Conservation (phyloP, 1,140 invertebrate genomes). For the Sarcophaga bullata region DNA sequence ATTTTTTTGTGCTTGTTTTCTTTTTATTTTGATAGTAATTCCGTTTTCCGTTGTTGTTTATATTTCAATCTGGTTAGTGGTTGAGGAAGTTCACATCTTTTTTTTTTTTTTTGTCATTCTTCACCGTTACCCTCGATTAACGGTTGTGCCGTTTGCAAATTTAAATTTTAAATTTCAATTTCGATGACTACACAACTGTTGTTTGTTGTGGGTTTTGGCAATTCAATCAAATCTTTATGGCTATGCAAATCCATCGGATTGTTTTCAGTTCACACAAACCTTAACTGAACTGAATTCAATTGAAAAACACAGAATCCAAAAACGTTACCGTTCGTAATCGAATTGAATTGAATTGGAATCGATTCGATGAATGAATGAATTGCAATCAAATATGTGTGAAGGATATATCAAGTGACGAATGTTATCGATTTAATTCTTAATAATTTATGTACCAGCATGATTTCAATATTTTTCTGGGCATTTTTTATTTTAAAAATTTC, state of each 20-base stretch:
- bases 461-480: not conserved
- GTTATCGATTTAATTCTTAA: not conserved
- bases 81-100: slow-evolving; percentile 7
- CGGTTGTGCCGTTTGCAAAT: not conserved
- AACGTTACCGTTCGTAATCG: too few relatives aligned
- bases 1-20: not conserved
- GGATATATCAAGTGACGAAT: not conserved
- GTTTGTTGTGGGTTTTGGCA: not conserved
- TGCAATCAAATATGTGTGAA: slow-evolving; percentile 15
- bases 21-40: not conserved
- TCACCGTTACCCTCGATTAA: not conserved
- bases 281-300: not conserved
- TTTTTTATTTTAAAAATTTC: not conserved
- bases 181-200: too few relatives aligned
- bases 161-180: not conserved
- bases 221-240: slow-evolving; percentile 2
- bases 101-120: not conserved
- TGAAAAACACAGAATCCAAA: too few relatives aligned
- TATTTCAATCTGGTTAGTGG: not conserved
- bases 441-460: too few relatives aligned
- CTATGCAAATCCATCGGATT: not conserved
- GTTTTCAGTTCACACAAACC: not conserved
- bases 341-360: not conserved
- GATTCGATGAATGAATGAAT: not conserved
- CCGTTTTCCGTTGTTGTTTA: not conserved